Conservation (phyloP, 2,888 invertebrate genomes). For the Reticulitermes lucifugus region DNA sequence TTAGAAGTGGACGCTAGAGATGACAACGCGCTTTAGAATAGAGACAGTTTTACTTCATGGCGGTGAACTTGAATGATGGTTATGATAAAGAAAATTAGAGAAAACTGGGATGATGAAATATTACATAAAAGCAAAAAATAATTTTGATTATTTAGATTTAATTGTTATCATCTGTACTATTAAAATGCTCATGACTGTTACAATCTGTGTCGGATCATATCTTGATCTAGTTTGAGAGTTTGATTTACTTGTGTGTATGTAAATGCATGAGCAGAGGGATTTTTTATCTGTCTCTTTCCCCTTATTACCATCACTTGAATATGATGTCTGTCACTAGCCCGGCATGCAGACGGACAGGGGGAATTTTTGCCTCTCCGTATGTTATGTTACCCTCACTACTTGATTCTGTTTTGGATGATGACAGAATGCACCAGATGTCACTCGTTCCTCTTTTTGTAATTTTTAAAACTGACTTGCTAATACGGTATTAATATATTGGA, state of each 20-base stretch:
- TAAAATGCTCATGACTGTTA: background rate
- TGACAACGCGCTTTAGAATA: background rate
- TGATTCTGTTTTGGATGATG: constrained; percentile 15
- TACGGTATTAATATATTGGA: constrained; percentile 35
- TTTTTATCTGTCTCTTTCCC: background rate
- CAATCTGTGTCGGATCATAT: background rate
- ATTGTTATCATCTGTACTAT: background rate
- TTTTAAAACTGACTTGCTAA: constrained; percentile 41
- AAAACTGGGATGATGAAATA: background rate
- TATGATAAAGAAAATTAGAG: background rate
- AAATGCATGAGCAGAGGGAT: constrained; percentile 29
- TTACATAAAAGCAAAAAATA: background rate
- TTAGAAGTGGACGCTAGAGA: no score
- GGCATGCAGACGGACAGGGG: background rate
- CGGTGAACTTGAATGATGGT: background rate
- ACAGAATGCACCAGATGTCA: constrained; percentile 39
- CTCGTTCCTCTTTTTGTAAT: constrained; percentile 26
- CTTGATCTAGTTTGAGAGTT: constrained; percentile 34
- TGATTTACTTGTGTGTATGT: constrained; percentile 36
- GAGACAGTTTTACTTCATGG: background rate
- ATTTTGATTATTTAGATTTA: constrained; percentile 4
- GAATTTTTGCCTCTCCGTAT: background rate
- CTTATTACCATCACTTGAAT: background rate
- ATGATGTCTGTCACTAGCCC: background rate
- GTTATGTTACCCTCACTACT: constrained; percentile 3